A percentile compares a stretch with the other conserved stretches of the same genome.
Evolutionary conservation across 92 coral and sea anemone species (phyloP).

Genomic region (Palythoa grandiflora): DNA sequence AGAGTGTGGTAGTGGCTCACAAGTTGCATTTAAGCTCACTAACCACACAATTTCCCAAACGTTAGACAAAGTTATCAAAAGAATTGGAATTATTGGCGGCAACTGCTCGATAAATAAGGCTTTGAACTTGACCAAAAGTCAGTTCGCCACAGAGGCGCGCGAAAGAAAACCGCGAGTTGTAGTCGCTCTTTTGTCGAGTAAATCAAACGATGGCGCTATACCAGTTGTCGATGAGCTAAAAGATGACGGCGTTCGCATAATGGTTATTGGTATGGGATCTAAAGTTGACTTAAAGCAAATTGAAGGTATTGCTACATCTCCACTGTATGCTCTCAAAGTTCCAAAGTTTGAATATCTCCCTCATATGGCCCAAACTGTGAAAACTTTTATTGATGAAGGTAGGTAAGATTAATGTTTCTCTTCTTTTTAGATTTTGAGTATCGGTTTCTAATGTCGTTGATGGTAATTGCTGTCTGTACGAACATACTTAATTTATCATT

Average conservation of each 20-base stretch:
- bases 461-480: background rate
- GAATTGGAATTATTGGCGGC: constrained; percentile 7
- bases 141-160: constrained; percentile 24
- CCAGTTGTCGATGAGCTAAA: constrained; percentile 51
- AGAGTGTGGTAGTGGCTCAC: constrained; percentile 57
- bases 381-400: constrained; percentile 60
- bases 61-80: constrained; percentile 34
- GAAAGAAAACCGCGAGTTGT: constrained; percentile 47
- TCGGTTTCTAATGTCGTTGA: background rate
- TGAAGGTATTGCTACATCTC: constrained; percentile 63
- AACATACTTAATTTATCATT: background rate
- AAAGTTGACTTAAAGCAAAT: constrained; percentile 63
- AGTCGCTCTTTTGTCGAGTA: constrained; percentile 66
- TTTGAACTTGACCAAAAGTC: constrained; percentile 34
- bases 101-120: constrained; percentile 48
- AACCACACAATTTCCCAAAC: constrained; percentile 19
- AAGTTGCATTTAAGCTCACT: constrained; percentile 30
- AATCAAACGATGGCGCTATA: constrained; percentile 53
- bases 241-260: constrained; percentile 43
- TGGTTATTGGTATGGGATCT: constrained; percentile 65
- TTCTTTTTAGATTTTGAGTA: background rate
- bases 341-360: constrained; percentile 61
- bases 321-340: constrained; percentile 59
- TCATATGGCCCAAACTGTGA: constrained; percentile 57
- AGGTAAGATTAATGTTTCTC: background rate